Percentiles rank a stretch among this genome's conserved stretches.
phyloP scores from a whole-genome alignment of 2,113 vertebrate species.

The Dicentrarchus labrax region DNA sequence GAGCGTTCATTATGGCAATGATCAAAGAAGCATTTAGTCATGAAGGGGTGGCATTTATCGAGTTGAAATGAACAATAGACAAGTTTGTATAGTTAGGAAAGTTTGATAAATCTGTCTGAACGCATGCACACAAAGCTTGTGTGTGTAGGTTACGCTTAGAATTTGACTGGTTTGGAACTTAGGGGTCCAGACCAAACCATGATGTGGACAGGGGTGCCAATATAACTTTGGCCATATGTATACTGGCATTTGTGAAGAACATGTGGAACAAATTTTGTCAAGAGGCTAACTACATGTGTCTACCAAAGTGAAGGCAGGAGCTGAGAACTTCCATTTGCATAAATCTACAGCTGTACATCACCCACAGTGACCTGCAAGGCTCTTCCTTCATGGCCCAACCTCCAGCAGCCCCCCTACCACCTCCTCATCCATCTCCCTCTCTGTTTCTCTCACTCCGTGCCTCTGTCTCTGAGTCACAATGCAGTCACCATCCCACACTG shows the following conservation, averaged over 20 bases:
- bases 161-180: not conserved
- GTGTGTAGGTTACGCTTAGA: too few species aligned
- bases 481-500: conserved; percentile 81
- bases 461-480: conserved; percentile 79
- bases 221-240: not conserved
- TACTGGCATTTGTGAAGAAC: not conserved
- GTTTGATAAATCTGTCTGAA: too few species aligned
- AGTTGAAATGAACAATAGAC: not conserved
- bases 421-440: conserved; percentile 54
- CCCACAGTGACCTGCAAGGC: conserved; percentile 45
- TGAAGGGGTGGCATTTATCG: not conserved
- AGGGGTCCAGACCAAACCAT: not conserved
- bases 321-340: conserved; percentile 2
- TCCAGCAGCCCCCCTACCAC: conserved; percentile 36
- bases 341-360: conserved; percentile 14
- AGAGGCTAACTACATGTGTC: not conserved
- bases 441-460: conserved; percentile 42
- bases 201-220: not conserved
- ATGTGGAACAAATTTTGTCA: not conserved
- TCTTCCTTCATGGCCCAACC: conserved; percentile 46
- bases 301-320: conserved; percentile 4
- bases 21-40: not conserved
- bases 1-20: not conserved
- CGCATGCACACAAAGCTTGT: too few species aligned
- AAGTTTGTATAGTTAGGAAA: not conserved